Conservation (phyloP, 1,140 invertebrate species). For the Globodera rostochiensis region DNA sequence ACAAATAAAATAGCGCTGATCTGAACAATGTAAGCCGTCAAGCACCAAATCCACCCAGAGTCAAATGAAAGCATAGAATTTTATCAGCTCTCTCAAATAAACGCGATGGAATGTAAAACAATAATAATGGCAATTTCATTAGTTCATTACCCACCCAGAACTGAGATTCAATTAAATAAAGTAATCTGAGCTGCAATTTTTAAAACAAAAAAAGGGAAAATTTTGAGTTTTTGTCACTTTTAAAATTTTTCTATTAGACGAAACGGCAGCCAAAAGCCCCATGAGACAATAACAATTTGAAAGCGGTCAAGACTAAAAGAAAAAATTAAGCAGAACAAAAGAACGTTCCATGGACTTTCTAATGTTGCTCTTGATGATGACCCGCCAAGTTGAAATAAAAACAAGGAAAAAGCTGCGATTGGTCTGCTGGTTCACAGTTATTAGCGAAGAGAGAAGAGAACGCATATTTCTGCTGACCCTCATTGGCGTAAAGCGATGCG, state of each 20-base stretch:
- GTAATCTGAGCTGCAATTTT: not conserved
- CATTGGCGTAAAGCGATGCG: constrained; percentile 23
- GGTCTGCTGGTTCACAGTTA: constrained; percentile 2
- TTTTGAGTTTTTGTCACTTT: no score
- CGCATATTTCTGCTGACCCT: constrained; percentile 20
- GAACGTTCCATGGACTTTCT: not conserved
- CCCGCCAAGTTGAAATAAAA: constrained; percentile 23
- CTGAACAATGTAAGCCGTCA: not conserved
- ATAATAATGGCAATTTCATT: not conserved
- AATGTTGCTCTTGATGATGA: constrained; percentile 3
- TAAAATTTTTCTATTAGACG: no score
- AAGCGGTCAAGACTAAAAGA: not conserved
- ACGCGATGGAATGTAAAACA: not conserved
- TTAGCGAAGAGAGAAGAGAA: constrained; percentile 15
- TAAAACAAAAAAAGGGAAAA: not conserved
- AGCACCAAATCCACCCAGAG: not conserved
- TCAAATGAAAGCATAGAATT: not conserved
- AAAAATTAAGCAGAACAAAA: not conserved
- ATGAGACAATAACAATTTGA: not conserved
- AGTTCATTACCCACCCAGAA: not conserved
- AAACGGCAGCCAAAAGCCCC: no score
- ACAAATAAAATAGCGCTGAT: not conserved
- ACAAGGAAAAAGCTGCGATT: constrained; percentile 4
- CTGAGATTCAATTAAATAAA: not conserved
- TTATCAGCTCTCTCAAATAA: not conserved